Conservation (phyloP, 2,797 vertebrate species). For the Spizella passerina region DNA sequence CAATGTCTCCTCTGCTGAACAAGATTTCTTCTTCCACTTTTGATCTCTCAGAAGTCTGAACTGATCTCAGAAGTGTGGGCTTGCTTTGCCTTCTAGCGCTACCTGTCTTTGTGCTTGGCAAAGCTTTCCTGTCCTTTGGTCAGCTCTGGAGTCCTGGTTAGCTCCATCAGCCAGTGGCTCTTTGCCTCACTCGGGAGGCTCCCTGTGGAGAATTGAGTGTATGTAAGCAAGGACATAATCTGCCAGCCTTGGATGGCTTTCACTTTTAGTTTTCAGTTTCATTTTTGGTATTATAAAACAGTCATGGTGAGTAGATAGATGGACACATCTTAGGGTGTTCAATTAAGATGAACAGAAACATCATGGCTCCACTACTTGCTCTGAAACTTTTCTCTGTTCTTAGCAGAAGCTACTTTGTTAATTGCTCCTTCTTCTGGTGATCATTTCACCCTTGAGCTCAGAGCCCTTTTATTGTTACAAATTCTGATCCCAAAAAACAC, state of each 20-base stretch:
- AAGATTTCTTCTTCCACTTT: constrained; percentile 28
- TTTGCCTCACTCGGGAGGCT: neutral
- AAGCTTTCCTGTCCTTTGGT: neutral
- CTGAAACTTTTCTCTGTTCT: neutral
- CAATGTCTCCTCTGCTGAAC: neutral
- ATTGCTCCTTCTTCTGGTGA: neutral
- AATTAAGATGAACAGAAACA: neutral
- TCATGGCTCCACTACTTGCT: neutral
- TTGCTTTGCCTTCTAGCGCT: neutral
- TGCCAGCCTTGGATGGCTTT: neutral
- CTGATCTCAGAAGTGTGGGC: neutral
- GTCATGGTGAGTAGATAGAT: neutral
- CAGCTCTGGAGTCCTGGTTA: neutral
- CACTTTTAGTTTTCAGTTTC: neutral
- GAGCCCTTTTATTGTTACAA: neutral
- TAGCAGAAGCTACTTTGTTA: neutral
- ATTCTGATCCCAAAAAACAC: neutral
- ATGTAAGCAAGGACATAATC: neutral
- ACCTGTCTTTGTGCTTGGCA: neutral
- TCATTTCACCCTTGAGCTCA: neutral
- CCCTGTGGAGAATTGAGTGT: neutral
- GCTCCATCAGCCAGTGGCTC: neutral
- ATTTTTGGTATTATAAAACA: neutral
- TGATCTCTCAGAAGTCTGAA: constrained; percentile 19
- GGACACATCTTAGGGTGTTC: neutral